Conservation (phyloP, 2,113 vertebrate genomes). For the Perca flavescens region DNA sequence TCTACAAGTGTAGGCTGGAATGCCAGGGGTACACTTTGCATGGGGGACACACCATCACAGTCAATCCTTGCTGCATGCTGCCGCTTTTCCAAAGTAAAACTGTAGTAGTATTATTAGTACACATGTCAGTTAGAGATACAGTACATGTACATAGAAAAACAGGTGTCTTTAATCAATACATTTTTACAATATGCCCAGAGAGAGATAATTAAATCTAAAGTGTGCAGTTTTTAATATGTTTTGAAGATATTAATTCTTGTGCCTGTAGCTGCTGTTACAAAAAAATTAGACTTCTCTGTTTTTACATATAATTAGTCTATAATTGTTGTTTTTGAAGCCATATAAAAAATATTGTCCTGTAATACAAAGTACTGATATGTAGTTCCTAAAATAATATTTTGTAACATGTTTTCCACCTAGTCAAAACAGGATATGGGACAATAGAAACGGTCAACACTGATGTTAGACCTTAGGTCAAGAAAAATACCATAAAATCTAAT, state of each 20-base stretch:
- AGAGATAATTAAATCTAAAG: not conserved
- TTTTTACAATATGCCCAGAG: not conserved
- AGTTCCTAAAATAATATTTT: no score
- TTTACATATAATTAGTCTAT: not conserved
- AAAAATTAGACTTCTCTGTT: not conserved
- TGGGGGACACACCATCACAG: constrained; percentile 35
- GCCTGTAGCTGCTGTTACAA: not conserved
- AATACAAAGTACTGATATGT: no score
- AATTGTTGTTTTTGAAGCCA: no score
- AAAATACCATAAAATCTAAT: not conserved
- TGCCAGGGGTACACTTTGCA: constrained; percentile 46
- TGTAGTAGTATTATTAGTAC: not conserved
- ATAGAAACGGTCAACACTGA: no score
- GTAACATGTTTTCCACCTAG: no score
- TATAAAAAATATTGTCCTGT: no score
- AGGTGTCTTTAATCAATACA: not conserved
- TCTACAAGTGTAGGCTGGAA: constrained; percentile 4
- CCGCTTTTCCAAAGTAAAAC: constrained; percentile 14
- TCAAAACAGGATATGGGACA: no score
- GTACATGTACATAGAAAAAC: not conserved
- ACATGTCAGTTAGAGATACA: not conserved
- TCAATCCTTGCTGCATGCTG: constrained; percentile 63
- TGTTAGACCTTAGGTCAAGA: not conserved
- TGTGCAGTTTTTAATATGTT: not conserved
- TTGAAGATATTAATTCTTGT: not conserved